Evolutionary conservation across 1,140 invertebrate species (phyloP), one percentile per base, ranked within the genome.

Genomic region (Chironomus tepperi): DNA sequence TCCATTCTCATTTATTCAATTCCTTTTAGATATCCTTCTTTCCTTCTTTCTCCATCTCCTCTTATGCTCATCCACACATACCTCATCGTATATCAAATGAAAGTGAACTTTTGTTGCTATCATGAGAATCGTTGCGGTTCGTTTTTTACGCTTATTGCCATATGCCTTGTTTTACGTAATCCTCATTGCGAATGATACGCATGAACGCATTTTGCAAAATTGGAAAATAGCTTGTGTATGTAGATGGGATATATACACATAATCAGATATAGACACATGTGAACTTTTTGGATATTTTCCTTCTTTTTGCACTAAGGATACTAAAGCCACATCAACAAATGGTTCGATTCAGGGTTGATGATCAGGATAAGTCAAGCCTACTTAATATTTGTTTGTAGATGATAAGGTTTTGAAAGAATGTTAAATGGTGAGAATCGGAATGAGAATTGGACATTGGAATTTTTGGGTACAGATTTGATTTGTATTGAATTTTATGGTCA

Each of bases 101-200:
- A 34, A 34, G 12, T 57, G n/a, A 47, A 12, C 15, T 57, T 57
- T 57, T 57, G 47, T 57, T 57, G n/a, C 47, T 57, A 57, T 57
- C 47, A 15, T 15, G 47, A 57, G 47, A 57, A 57, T 57, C 47
- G 15, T 57, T 57, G 47, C n/a, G 24, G 24, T 34, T 34, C 24
- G 24, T 34, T 34, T 34, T 57, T 15, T 15, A 12, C n/a, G n/a
- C 9, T 57, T 5, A 57, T n/a, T n/a, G n/a, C 8, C 47, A 57
- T 57, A 57, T 57, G 47, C 47, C 47, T 57, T n/a, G n/a, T 57
- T 57, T 57, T 57, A 57, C 47, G n/a, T 57, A 57, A 57, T 57
- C 47, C 47, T 57, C 47, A 57, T 5, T 57, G 47, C 47, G 47
- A 57, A 57, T 15, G 47, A 12, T 57, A 57, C 47, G 47, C 47